These are phyloP conservation scores for Auanema sp. DNA, from an alignment of 2,888 invertebrate species.

Conservation along the genomic window DNA sequence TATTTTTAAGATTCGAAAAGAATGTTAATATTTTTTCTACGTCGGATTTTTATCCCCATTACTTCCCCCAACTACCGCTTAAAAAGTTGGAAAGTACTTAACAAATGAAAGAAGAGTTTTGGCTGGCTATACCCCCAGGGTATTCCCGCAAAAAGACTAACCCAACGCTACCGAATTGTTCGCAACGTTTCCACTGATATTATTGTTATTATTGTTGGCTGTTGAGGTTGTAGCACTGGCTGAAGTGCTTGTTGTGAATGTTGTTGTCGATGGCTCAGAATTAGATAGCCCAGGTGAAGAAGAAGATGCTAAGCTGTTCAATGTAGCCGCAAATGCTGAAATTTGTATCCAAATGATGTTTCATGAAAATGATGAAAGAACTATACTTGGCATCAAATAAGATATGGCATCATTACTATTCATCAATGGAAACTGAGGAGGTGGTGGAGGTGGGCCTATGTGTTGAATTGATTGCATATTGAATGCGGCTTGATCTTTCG, in stretches of 20 bases:
- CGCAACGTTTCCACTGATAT: slow-evolving; percentile 4
- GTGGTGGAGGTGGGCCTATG: slow-evolving; percentile 57
- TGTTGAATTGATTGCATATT: slow-evolving; percentile 51
- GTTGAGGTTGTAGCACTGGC: slow-evolving; percentile 12
- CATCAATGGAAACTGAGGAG: slow-evolving; percentile 23
- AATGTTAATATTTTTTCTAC: too few species aligned
- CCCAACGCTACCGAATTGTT: slow-evolving; percentile 43
- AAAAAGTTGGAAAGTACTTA: background rate
- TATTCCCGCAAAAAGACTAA: slow-evolving; percentile 29
- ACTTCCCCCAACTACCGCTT: background rate
- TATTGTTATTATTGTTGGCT: slow-evolving; percentile 4
- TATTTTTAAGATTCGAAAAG: too few species aligned
- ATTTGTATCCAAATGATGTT: too few species aligned
- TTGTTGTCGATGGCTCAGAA: slow-evolving; percentile 2
- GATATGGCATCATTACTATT: slow-evolving; percentile 36
- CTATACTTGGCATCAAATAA: slow-evolving; percentile 42
- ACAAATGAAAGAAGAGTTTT: slow-evolving; percentile 8
- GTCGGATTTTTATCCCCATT: too few species aligned
- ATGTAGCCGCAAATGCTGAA: slow-evolving; percentile 21
- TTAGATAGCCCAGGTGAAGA: slow-evolving; percentile 28
- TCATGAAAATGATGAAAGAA: too few species aligned
- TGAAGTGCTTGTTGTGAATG: slow-evolving; percentile 13
- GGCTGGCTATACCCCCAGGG: background rate
- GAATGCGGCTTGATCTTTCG: slow-evolving; percentile 46
- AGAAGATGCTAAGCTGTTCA: slow-evolving; percentile 34